phyloP scores from a whole-genome alignment of 2,888 invertebrate species.

The Drosophila mulleri region DNA sequence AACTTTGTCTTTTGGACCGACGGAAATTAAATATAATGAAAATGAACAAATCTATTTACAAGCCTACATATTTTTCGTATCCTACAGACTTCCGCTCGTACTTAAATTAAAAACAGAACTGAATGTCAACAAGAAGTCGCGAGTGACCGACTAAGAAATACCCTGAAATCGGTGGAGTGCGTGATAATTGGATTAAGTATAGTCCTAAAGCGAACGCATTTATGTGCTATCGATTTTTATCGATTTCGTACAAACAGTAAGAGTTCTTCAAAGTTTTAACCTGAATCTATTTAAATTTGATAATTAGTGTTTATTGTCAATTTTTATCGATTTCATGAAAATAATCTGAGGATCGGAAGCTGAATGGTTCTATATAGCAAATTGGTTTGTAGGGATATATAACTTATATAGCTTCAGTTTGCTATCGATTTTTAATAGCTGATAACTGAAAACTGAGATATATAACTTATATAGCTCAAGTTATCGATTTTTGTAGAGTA shows the following conservation, averaged over 20 bases:
- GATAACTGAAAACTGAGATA: neutral
- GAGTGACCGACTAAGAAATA: neutral
- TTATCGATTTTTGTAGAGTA: neutral
- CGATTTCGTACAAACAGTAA: neutral
- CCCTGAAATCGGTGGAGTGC: neutral
- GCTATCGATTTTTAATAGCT: too few relatives aligned
- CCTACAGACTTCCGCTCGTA: conserved; percentile 34
- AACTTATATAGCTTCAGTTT: too few relatives aligned
- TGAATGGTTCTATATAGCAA: too few relatives aligned
- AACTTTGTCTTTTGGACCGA: conserved; percentile 49
- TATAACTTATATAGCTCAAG: neutral
- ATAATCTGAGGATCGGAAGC: neutral
- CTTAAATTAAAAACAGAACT: conserved; percentile 33
- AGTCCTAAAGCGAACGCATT: too few relatives aligned
- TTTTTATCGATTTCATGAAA: too few relatives aligned
- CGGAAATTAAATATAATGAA: conserved; percentile 60
- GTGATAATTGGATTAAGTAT: too few relatives aligned
- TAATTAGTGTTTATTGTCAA: too few relatives aligned
- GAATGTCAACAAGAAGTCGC: neutral
- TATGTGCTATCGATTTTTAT: neutral
- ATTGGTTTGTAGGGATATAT: too few relatives aligned
- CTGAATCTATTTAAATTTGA: too few relatives aligned
- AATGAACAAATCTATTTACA: conserved; percentile 43
- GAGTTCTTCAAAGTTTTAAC: too few relatives aligned
- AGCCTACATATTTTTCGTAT: conserved; percentile 10